Evolutionary conservation across 2,888 invertebrate genomes (phyloP), one percentile per base, ranked within the genome.

Genomic region (Eurytoma californica): DNA sequence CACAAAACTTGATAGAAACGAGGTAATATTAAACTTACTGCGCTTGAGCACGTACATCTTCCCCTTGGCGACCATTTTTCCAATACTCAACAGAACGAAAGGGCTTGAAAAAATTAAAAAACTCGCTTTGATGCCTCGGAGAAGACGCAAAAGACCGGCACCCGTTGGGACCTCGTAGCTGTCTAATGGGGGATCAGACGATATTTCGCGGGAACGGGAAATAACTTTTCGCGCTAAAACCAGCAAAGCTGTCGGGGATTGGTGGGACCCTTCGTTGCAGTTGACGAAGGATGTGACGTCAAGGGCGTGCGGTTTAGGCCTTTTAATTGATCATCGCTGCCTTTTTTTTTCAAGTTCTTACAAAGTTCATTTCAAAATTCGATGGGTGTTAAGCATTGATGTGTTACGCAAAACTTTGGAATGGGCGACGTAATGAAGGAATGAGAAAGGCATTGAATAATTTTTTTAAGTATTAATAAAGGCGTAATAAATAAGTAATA

Each of bases 1-100:
- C 24, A 20, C 24, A 20, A 58, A 58, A 39, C 9, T 7, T 7
- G 39, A 39, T 7, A 39, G 9, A 39, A 39, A 39, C 1, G 12
- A 20, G 28, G 2, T 13, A 16, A 14, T 28, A 7, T 0, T 18
- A 3, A 4, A 84, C 84, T 86, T 87, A 91, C 91, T 91, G 85
- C 92, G 87, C 84, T 92, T 92, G 3, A 91, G 82, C 5, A 92
- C 92, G 85, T 88, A 92, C 88, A 92, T 89, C 82, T 90, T 91
- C 4, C 85, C 86, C n/a, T 83, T 85, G 47, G 70, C 80, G 66
- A 84, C 63, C 63, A 63, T 63, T 47, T n/a, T 63, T 18, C 47
- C n/a, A 12, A 18, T 14, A 12, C 61, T 30, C 39, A 18, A 49
- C 16, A 14, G 13, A 57, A 51, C 16, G 12, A 67, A 66, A 14